Percentiles rank a stretch among this genome's conserved stretches.
Conservation (phyloP, 2,113 vertebrate species). For the Dasyurus viverrinus region DNA sequence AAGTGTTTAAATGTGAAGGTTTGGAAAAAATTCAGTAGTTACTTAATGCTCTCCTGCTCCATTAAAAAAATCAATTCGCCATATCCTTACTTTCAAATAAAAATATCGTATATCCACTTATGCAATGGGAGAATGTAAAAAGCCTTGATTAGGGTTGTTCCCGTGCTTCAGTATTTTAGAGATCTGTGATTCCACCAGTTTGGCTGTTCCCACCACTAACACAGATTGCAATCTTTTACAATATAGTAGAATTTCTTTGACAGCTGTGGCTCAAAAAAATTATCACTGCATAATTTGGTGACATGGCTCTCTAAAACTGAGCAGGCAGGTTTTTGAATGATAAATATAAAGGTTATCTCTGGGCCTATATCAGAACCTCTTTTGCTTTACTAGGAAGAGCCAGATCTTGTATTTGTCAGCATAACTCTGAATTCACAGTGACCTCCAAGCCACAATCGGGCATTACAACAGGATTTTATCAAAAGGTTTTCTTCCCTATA, state of each 20-base stretch:
- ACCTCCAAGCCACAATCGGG: not conserved
- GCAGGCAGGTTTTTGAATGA: not conserved
- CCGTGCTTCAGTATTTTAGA: not conserved
- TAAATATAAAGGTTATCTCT: not conserved
- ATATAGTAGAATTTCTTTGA: not conserved
- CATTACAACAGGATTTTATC: not conserved
- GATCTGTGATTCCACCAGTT: not conserved
- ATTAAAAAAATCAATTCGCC: not conserved
- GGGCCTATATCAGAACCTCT: not conserved
- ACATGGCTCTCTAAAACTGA: not conserved
- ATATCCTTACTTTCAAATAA: not conserved
- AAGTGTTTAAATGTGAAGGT: conserved; percentile 34
- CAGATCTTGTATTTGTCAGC: not conserved
- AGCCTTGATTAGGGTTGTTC: not conserved
- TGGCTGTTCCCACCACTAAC: not conserved
- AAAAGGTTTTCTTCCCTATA: not conserved
- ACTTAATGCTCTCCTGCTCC: not conserved
- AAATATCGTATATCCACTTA: not conserved
- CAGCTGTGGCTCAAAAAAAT: not conserved
- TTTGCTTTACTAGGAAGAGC: not conserved
- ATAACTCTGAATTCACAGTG: no score
- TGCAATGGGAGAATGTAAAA: not conserved
- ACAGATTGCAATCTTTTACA: not conserved
- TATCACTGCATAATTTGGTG: not conserved
- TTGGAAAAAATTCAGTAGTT: not conserved